Conservation (phyloP, 35 echinoderm and acorn worm species). For the Acanthaster planci region DNA sequence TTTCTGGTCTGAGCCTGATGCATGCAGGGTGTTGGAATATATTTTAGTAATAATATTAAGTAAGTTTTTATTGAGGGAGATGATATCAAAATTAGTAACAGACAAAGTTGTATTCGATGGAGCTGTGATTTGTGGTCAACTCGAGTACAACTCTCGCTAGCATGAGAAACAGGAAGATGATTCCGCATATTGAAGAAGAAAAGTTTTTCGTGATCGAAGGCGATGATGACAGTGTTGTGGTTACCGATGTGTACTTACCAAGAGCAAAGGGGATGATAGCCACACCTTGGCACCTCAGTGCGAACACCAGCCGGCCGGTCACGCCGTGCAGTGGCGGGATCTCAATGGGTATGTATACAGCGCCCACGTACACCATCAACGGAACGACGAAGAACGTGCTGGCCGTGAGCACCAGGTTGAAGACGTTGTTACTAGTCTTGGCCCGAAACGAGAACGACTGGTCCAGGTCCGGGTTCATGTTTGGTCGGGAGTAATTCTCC, state of each 20-base stretch:
- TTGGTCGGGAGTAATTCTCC: not conserved
- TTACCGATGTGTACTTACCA: not conserved
- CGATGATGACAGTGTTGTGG: too few species aligned
- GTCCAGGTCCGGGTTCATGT: constrained; percentile 1
- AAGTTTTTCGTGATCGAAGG: too few species aligned
- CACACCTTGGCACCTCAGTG: not conserved
- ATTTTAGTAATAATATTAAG: too few species aligned
- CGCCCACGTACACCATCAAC: not conserved
- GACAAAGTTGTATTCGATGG: too few species aligned
- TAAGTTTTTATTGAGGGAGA: too few species aligned
- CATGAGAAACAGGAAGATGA: too few species aligned
- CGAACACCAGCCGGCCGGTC: not conserved
- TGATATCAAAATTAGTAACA: too few species aligned
- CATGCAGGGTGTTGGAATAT: too few species aligned
- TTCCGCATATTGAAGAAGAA: too few species aligned
- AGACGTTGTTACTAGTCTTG: not conserved
- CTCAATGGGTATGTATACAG: not conserved
- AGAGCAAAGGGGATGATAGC: constrained; percentile 13
- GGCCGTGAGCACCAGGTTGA: not conserved
- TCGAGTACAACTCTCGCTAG: too few species aligned
- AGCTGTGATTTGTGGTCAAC: too few species aligned
- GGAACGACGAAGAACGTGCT: constrained; percentile 13
- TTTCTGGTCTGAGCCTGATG: too few species aligned
- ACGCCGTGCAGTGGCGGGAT: not conserved
- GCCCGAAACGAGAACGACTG: not conserved